phyloP scores from a whole-genome alignment of 2,888 invertebrate species.

The Drosophila anomalata region DNA sequence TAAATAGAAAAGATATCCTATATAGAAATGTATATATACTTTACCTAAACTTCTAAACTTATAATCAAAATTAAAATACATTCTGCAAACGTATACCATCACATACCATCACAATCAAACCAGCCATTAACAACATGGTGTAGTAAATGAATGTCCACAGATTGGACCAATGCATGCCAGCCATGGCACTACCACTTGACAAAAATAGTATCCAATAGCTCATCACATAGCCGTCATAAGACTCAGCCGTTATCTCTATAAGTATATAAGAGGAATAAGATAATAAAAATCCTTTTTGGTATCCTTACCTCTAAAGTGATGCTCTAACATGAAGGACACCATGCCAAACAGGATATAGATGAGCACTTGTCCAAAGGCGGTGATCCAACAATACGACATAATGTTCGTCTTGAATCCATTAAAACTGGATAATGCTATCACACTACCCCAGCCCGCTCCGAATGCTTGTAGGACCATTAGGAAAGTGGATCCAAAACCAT shows the following conservation, averaged over 20 bases:
- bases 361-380: slow-evolving; percentile 70
- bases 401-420: slow-evolving; percentile 90
- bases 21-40: too few species aligned
- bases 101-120: slow-evolving; percentile 90
- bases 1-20: too few species aligned
- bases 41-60: too few species aligned
- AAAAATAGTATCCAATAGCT: slow-evolving; percentile 69
- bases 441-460: slow-evolving; percentile 93
- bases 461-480: slow-evolving; percentile 88
- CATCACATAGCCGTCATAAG: slow-evolving; percentile 44
- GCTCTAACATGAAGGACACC: slow-evolving; percentile 88
- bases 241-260: slow-evolving; percentile 19
- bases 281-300: neutral
- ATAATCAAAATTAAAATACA: too few species aligned
- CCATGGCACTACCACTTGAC: slow-evolving; percentile 70
- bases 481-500: slow-evolving; percentile 40
- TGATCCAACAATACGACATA: slow-evolving; percentile 82
- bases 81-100: too few species aligned
- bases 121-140: slow-evolving; percentile 89
- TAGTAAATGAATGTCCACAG: slow-evolving; percentile 91
- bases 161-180: slow-evolving; percentile 85
- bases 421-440: slow-evolving; percentile 92
- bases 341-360: slow-evolving; percentile 85
- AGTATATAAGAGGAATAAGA: neutral
- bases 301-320: slow-evolving; percentile 84